Conservation (phyloP, 1,140 invertebrate species). For the Ceratosolen fusciceps region DNA sequence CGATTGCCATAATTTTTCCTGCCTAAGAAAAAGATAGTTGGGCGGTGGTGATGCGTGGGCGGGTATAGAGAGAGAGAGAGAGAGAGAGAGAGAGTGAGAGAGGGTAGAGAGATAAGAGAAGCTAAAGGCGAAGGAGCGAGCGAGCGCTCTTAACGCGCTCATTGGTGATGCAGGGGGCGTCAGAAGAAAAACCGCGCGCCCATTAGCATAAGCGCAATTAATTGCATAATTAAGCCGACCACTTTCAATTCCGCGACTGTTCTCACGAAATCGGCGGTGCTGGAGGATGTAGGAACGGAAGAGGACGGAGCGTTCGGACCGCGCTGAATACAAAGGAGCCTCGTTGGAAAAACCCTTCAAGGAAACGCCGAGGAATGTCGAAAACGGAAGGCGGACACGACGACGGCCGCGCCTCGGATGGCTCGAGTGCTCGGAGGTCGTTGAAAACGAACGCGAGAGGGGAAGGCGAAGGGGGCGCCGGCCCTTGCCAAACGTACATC, state of each 20-base stretch:
- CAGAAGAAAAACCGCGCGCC: background rate
- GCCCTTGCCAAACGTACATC: background rate
- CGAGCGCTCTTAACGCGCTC: background rate
- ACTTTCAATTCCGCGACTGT: slow-evolving; percentile 34
- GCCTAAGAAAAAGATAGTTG: background rate
- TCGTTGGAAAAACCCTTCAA: slow-evolving; percentile 20
- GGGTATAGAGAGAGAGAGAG: too few species aligned
- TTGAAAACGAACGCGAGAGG: background rate
- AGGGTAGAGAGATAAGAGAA: too few species aligned
- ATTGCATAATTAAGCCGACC: slow-evolving; percentile 29
- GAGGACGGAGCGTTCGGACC: background rate
- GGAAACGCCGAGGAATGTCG: slow-evolving; percentile 34
- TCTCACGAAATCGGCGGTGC: slow-evolving; percentile 13
- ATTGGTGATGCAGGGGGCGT: background rate
- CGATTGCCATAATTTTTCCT: background rate
- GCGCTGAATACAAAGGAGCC: slow-evolving; percentile 25
- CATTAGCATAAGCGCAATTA: slow-evolving; percentile 37
- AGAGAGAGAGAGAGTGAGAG: too few species aligned
- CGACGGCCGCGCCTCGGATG: background rate
- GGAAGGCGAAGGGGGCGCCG: background rate
- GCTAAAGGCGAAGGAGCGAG: background rate
- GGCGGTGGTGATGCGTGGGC: too few species aligned
- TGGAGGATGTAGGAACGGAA: slow-evolving; percentile 10
- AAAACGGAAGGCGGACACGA: background rate
- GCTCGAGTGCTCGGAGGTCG: too few species aligned